Base-by-base conservation (phyloP, 64 coral and sea anemone species). In the Exaiptasia diaphana region DNA sequence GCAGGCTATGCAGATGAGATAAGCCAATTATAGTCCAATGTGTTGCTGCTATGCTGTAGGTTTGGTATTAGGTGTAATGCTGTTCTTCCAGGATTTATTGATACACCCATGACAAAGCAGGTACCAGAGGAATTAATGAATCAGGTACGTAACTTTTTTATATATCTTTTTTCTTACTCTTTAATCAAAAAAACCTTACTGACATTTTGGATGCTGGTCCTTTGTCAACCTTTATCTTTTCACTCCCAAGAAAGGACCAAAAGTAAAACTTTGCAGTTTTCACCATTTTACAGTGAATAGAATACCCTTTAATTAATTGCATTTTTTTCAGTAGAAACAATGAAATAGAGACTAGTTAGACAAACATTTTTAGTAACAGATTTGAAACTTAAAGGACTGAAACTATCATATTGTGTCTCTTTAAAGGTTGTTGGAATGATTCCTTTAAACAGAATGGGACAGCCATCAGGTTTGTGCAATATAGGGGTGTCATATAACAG, bases 21-120 rank as follows among this genome's bases (percentile, higher is more conserved):
- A n/a, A n/a, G n/a, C n/a, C n/a, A n/a, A n/a, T n/a, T n/a, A n/a
- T n/a, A n/a, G n/a, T n/a, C n/a, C n/a, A n/a, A n/a, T n/a, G n/a
- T n/a, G n/a, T n/a, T n/a, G n/a, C n/a, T n/a, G n/a, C n/a, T n/a
- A n/a, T 39, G 46, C 17, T 39, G 1, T 43, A 97, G 93, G 41
- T 91, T 90, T 97, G 93, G 93, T 73, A 78, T 97, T 25, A 86
- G 93, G 37, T 97, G 93, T 64, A 97, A 97, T 73, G 88, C 83
- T 38, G 74, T 97, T 82, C 74, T 97, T 3, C 93, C 93, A 32
- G 93, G 93, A 9, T 91, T 87, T 45, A 91, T 97, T 55, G 24
- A 97, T 7, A 91, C 93, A 41, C 73, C 93, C 24, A 97, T 97
- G 93, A 70, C 82, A 38, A 31, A 88, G 46, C 42, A n/a, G 44